A percentile compares a stretch with the other conserved stretches of the same genome.
Evolutionary conservation across 2,888 invertebrate species (phyloP).

Genomic region (Papilio gigon): DNA sequence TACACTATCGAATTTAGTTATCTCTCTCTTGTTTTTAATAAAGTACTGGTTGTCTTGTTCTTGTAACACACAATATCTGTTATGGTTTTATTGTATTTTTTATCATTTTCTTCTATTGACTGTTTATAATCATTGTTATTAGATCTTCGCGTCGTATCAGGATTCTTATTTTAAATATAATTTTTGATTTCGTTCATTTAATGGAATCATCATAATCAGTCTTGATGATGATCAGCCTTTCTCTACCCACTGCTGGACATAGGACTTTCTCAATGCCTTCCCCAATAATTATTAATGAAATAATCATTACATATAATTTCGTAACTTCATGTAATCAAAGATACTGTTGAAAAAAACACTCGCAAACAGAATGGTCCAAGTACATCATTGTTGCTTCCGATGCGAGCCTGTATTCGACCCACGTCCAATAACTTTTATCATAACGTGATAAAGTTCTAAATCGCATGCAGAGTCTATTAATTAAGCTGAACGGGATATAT

Average conservation of each 20-base stretch:
- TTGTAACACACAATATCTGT: neutral
- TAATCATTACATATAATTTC: slow-evolving; percentile 41
- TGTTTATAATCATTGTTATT: neutral
- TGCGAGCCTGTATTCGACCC: slow-evolving; percentile 59
- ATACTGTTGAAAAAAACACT: slow-evolving; percentile 72
- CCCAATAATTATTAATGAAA: neutral
- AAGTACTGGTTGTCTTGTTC: neutral
- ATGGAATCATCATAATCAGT: too few species aligned
- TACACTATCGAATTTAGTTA: neutral
- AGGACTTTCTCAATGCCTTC: neutral
- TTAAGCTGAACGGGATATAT: slow-evolving; percentile 49
- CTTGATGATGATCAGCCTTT: too few species aligned
- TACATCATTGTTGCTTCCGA: slow-evolving; percentile 73
- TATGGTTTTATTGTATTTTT: neutral
- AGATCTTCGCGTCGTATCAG: neutral
- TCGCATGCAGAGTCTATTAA: slow-evolving; percentile 44
- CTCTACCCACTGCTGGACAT: too few species aligned
- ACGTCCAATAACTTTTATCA: slow-evolving; percentile 40
- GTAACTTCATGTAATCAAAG: slow-evolving; percentile 52
- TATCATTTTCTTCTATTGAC: neutral
- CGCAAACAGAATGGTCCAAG: slow-evolving; percentile 65
- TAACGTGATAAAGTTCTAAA: slow-evolving; percentile 37
- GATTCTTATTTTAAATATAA: neutral
- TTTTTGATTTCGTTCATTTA: too few species aligned
- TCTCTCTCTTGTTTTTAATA: neutral